Conservation (phyloP, 2,797 vertebrate species). For the Artibeus jamaicensis region DNA sequence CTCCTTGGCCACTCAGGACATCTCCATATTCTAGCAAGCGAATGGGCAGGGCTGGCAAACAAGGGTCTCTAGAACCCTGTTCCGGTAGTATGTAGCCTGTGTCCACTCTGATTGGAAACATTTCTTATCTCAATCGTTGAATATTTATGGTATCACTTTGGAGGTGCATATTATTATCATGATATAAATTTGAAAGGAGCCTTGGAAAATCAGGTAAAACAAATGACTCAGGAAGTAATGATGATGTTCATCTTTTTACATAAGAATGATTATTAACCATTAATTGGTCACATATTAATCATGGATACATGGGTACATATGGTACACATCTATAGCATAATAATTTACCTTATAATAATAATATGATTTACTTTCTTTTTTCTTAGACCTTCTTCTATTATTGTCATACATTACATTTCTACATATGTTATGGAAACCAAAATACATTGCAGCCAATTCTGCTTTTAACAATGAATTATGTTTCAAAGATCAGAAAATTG, state of each 20-base stretch:
- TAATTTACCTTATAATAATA: background rate
- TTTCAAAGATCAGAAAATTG: background rate
- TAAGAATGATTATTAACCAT: slow-evolving; percentile 9
- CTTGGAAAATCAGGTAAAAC: background rate
- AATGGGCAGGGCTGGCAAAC: background rate
- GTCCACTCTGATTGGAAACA: background rate
- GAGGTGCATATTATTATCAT: background rate
- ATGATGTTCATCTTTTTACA: background rate
- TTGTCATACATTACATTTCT: background rate
- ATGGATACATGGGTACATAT: background rate
- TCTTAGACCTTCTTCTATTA: background rate
- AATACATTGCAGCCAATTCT: background rate
- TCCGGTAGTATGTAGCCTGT: background rate
- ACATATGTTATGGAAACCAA: background rate
- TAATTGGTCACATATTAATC: background rate
- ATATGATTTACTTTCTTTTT: background rate
- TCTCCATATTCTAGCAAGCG: background rate
- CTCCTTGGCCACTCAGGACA: background rate
- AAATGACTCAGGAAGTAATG: background rate
- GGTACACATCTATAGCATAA: background rate
- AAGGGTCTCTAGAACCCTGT: background rate
- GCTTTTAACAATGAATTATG: background rate
- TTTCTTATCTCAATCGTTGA: background rate
- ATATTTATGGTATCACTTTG: background rate
- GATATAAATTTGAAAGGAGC: background rate